These are phyloP conservation scores for Matsumyia berberina DNA, from an alignment of 2,888 invertebrate species.

Conservation along the genomic window DNA sequence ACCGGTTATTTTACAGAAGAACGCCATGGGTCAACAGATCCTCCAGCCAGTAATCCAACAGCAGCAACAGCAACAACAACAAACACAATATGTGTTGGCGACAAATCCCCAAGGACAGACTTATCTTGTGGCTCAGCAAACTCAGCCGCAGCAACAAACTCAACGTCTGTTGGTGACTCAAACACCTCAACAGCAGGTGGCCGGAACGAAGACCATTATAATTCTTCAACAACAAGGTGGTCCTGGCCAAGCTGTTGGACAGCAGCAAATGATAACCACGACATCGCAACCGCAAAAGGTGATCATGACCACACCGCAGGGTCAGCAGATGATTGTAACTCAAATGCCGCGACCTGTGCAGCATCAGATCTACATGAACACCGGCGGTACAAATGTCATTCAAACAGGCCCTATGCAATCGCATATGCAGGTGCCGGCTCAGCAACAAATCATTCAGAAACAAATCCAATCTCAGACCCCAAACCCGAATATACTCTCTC, in stretches of 20 bases:
- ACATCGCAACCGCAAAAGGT: slow-evolving; percentile 85
- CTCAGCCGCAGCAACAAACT: slow-evolving; percentile 86
- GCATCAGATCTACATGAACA: slow-evolving; percentile 77
- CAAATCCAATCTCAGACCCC: slow-evolving; percentile 76
- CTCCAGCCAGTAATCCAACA: slow-evolving; percentile 82
- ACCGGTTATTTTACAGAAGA: slow-evolving; percentile 82
- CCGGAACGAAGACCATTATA: slow-evolving; percentile 89
- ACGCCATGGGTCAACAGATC: slow-evolving; percentile 79
- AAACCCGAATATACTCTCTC: slow-evolving; percentile 79
- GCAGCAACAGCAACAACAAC: slow-evolving; percentile 82
- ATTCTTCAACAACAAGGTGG: slow-evolving; percentile 87
- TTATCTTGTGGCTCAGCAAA: slow-evolving; percentile 88
- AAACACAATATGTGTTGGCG: slow-evolving; percentile 83
- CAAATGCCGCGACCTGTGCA: slow-evolving; percentile 84
- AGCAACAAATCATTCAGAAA: slow-evolving; percentile 79
- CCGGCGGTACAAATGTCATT: slow-evolving; percentile 74
- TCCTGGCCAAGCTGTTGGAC: slow-evolving; percentile 79
- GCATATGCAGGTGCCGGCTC: slow-evolving; percentile 85
- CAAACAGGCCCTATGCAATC: slow-evolving; percentile 84
- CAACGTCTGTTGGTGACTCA: slow-evolving; percentile 88
- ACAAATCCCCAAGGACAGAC: slow-evolving; percentile 86
- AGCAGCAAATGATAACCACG: slow-evolving; percentile 80
- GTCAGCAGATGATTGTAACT: slow-evolving; percentile 88
- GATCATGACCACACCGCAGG: slow-evolving; percentile 87
- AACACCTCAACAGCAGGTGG: slow-evolving; percentile 88